Evolutionary conservation across 2,888 invertebrate species (phyloP).

Genomic region (Blastobasis adustella): DNA sequence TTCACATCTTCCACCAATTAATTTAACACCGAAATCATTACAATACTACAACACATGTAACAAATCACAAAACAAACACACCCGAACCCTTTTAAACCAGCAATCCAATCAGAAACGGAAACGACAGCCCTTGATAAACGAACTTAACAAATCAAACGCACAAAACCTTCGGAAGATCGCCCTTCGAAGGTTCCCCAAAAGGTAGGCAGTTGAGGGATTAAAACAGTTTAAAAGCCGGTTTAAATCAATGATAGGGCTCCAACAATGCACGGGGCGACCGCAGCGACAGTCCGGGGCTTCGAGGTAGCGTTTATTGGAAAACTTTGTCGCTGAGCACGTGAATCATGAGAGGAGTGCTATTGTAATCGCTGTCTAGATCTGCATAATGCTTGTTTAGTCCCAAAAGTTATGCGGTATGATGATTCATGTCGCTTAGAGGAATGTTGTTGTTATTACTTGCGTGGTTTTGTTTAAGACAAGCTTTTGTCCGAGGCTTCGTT

Average conservation of each 20-base stretch:
- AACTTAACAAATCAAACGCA: slow-evolving; percentile 1
- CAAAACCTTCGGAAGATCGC: too few species aligned
- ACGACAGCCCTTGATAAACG: too few species aligned
- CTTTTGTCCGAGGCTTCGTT: too few species aligned
- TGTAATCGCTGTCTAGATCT: background rate
- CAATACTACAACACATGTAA: too few species aligned
- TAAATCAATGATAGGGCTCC: slow-evolving; percentile 42
- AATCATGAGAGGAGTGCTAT: background rate
- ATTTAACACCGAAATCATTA: too few species aligned
- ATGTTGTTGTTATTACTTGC: too few species aligned
- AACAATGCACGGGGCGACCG: slow-evolving; percentile 55
- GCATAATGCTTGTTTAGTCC: background rate
- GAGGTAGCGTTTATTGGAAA: slow-evolving; percentile 67
- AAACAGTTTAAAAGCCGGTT: slow-evolving; percentile 27
- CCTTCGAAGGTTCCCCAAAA: too few species aligned
- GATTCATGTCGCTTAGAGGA: background rate
- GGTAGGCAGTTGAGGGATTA: slow-evolving; percentile 37
- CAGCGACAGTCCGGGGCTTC: slow-evolving; percentile 40
- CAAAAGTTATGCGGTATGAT: background rate
- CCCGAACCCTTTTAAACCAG: too few species aligned
- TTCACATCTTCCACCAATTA: too few species aligned
- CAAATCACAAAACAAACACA: too few species aligned
- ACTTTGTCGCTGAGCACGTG: slow-evolving; percentile 42
- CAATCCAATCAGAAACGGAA: too few species aligned
- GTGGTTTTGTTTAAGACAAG: too few species aligned